Evolutionary conservation across 2,113 vertebrate genomes (phyloP).

Genomic region (Python bivittatus): DNA sequence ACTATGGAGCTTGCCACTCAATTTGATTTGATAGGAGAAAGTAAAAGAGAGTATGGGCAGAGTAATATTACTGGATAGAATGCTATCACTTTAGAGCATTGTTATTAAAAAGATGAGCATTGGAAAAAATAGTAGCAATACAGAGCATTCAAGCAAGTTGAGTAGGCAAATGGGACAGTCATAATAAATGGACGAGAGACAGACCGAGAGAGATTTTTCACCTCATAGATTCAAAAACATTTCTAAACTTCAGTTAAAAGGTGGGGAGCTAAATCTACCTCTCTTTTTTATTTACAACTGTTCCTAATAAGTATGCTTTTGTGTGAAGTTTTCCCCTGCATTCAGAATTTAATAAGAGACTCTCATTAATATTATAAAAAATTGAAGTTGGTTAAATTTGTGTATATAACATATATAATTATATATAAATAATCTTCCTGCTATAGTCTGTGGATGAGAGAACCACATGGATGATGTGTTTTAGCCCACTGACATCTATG

Average conservation of each 20-base stretch:
- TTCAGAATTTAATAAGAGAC: background rate
- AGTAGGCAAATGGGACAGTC: no score
- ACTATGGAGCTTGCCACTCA: no score
- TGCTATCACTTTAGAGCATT: no score
- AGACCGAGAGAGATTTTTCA: no score
- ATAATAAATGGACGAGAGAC: background rate
- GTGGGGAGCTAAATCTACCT: background rate
- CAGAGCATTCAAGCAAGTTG: background rate
- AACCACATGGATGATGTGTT: background rate
- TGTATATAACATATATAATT: background rate
- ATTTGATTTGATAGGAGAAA: no score
- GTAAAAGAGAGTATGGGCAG: no score
- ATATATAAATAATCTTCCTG: background rate
- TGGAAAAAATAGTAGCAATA: no score
- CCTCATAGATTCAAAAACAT: background rate
- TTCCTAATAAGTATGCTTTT: background rate
- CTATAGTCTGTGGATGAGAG: background rate
- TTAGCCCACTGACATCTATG: background rate
- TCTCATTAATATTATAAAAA: background rate
- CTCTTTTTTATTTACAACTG: background rate
- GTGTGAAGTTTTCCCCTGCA: background rate
- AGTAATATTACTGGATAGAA: no score
- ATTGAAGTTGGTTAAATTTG: background rate
- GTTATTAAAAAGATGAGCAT: no score
- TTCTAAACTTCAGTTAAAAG: background rate